Evolutionary conservation across 2,888 invertebrate genomes (phyloP), one percentile per base, ranked within the genome.

Genomic region (Neoaliturus tenellus): DNA sequence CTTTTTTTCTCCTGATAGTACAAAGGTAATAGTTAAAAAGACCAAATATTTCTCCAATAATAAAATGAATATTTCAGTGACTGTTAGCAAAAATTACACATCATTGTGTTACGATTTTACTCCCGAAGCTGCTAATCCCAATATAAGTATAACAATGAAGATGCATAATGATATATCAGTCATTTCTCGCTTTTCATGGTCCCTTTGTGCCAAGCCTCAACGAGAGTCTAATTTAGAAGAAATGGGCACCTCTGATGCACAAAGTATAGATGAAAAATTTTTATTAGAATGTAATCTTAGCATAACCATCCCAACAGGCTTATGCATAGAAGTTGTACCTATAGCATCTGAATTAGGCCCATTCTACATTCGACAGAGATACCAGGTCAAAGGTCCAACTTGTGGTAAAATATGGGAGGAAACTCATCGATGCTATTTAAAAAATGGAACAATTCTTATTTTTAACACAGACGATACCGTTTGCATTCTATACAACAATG

Each of bases 1-100:
- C 48, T 75, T 75, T 20, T 75, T 41, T n/a, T 75, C 75, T 75
- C 25, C 75, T 44, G 75, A 75, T n/a, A 48, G 44, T 44, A 39
- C 75, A 17, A 44, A 44, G n/a, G 75, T 75, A 17, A 75, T 10
- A 1, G 75, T 75, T 12, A 75, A 75, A 23, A 41, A 44, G 28
- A 44, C 28, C 17, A 75, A 75, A 10, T 44, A 44, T 17, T 75
- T 75, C 28, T 28, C 20, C 48, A 23, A 75, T 75, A 23, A 75
- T 44, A 10, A 75, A 10, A 25, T 41, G 39, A 23, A 28, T 28
- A 10, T 75, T n/a, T 17, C 48, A 28, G 75, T 75, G 8, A 14
- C 75, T 6, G 28, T 75, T 0, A 25, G 3, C 23, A 75, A 75
- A 75, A 75, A 75, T n/a, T 28, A 75, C 28, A 75, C 75, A 44